Percentiles rank a stretch among this genome's conserved stretches.
phyloP scores from a whole-genome alignment of 2,888 invertebrate genomes.

The Drosophila sordidula region DNA sequence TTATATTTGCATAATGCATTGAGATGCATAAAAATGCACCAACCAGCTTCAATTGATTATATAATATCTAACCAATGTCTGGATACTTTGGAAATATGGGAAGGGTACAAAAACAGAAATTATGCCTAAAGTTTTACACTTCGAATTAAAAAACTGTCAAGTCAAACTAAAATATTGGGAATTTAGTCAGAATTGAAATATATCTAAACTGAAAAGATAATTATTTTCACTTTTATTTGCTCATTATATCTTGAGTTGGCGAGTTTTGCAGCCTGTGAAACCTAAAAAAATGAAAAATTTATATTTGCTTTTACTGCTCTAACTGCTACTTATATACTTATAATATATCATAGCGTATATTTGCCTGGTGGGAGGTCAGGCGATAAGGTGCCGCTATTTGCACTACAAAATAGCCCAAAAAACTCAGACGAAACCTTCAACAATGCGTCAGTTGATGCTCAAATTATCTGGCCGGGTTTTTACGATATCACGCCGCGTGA shows the following conservation, averaged over 20 bases:
- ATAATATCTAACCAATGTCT: conserved; percentile 8
- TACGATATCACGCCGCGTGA: conserved; percentile 13
- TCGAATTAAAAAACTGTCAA: neutral
- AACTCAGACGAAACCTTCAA: conserved; percentile 5
- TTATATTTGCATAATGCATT: conserved; percentile 31
- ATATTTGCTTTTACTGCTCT: neutral
- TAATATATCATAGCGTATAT: conserved; percentile 55
- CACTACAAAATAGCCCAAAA: conserved; percentile 32
- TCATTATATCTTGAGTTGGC: neutral
- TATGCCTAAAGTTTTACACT: neutral
- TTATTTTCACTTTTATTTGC: too few relatives aligned
- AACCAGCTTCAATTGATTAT: conserved; percentile 7
- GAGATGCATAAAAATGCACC: conserved; percentile 15
- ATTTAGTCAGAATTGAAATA: too few relatives aligned
- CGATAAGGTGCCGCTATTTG: conserved; percentile 54
- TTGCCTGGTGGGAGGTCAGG: conserved; percentile 51
- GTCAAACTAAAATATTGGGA: too few relatives aligned
- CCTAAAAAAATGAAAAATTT: neutral
- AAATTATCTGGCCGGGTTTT: conserved; percentile 29
- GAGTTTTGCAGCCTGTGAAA: too few relatives aligned
- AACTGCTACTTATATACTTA: neutral
- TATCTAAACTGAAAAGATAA: too few relatives aligned
- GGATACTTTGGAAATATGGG: conserved; percentile 12
- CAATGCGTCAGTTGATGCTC: conserved; percentile 45
- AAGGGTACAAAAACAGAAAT: neutral